Base-by-base conservation (phyloP, 2,113 vertebrate species). In the Sterna hirundo region DNA sequence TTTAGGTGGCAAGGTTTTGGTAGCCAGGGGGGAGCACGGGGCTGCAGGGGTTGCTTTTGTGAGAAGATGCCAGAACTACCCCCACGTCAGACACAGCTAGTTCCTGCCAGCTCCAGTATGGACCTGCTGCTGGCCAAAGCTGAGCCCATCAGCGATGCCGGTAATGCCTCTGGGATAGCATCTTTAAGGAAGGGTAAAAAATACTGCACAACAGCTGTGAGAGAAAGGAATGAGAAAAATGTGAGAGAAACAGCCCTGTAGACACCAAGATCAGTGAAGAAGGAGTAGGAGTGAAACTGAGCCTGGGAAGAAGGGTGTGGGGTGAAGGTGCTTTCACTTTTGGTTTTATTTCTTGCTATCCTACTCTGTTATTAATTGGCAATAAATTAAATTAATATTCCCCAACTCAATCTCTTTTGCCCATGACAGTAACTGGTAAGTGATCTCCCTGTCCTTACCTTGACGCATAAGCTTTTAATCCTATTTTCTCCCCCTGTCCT, bases 1-100 rank as follows among this genome's bases (percentile, higher is more conserved):
- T 60, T 84, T 65, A 55, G 0, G 2, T 5, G 30, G 46, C 51
- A 72, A 78, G 19, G 27, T 38, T 85, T 74, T 9, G 10, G 54
- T 3, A 70, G 62, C 14, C 14, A 12, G 6, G 20, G 12, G 6
- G 7, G 5, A 54, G 5, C 0, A 1, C 3, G 9, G 15, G 26
- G 26, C 22, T 66, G 44, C 70, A 82, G 11, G 13, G 13, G 17
- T 15, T 34, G 51, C 51, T 83, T 88, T 44, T 68, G 21, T 21
- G 38, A 76, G 47, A 68, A 44, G 47, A 1, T 6, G 78, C n/a
- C 19, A 66, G 70, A 46, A 90, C 52, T 79, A 40, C 14, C 13
- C 11, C 23, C 15, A 15, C 5, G 10, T 14, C 5, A 5, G 82
- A 44, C 40, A 71, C 15, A 88, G 27, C 4, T 46, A 71, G 22